These are phyloP conservation scores for Eulemur albifrons DNA, from an alignment of 2,797 vertebrate species.

Conservation along the genomic window DNA sequence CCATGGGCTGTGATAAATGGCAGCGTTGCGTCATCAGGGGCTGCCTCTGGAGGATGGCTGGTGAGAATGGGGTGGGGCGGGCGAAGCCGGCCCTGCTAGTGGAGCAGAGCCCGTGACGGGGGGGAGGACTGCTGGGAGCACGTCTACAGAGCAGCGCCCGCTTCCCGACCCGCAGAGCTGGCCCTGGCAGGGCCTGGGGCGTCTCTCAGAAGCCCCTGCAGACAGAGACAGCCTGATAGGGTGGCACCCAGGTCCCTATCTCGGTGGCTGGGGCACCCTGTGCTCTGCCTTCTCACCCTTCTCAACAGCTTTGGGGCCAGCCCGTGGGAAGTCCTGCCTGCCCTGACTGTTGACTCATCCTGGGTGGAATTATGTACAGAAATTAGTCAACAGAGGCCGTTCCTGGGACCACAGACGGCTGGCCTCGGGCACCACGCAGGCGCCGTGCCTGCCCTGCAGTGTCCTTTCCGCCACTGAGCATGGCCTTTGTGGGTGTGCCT, in stretches of 20 bases:
- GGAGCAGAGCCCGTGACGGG: background rate
- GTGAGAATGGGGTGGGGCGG: background rate
- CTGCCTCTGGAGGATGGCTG: background rate
- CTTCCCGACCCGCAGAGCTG: background rate
- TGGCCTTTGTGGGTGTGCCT: constrained; percentile 75
- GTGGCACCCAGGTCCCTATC: constrained; percentile 24
- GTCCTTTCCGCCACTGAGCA: constrained; percentile 79
- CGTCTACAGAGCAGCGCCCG: background rate
- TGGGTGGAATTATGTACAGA: constrained; percentile 86
- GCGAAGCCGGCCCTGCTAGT: too few species aligned
- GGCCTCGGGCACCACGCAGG: constrained; percentile 68
- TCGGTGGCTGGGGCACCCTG: constrained; percentile 38
- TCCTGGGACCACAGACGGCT: constrained; percentile 75
- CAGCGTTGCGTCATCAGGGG: background rate
- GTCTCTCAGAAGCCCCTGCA: background rate
- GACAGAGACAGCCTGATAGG: background rate
- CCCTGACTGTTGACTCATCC: constrained; percentile 84
- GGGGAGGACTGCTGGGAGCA: background rate
- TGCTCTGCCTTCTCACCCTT: constrained; percentile 73
- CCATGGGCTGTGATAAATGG: constrained; percentile 33
- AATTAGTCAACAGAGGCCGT: constrained; percentile 85
- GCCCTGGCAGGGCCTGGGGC: background rate
- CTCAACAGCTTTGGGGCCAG: constrained; percentile 73
- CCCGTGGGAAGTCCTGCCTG: constrained; percentile 82
- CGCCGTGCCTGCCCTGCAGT: constrained; percentile 79